phyloP scores from a whole-genome alignment of 2,888 invertebrate genomes.

The Pristionchus entomophagus region DNA sequence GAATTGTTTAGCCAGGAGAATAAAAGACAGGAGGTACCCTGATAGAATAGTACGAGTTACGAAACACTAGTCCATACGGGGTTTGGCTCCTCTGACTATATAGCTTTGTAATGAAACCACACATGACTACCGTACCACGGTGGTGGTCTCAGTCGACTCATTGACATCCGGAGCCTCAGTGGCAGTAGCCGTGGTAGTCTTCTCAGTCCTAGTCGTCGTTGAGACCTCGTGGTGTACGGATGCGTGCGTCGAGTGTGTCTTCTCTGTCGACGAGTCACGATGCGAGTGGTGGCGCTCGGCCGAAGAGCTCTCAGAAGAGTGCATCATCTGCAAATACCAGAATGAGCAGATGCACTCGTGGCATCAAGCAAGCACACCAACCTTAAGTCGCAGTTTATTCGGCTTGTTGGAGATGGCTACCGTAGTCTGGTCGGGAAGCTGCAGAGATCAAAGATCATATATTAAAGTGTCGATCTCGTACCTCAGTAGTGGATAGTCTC shows the following conservation, averaged over 20 bases:
- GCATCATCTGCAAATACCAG: neutral
- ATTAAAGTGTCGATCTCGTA: neutral
- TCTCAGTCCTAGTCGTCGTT: neutral
- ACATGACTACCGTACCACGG: neutral
- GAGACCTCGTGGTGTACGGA: neutral
- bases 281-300: neutral
- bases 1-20: no score
- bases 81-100: no score
- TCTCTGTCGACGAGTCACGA: constrained; percentile 16
- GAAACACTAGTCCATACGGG: no score
- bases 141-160: neutral
- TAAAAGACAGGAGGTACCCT: no score
- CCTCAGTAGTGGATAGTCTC: neutral
- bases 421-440: neutral
- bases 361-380: neutral
- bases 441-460: neutral
- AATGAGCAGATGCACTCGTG: neutral
- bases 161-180: neutral
- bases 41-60: no score
- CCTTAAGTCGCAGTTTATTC: constrained; percentile 37
- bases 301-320: neutral
- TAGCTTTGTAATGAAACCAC: no score
- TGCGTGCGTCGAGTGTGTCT: constrained; percentile 24
- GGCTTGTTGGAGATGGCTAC: constrained; percentile 9
- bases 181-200: neutral